Percentiles rank a stretch among this genome's conserved stretches.
Evolutionary conservation across 2,888 invertebrate species (phyloP).

Genomic region (Aporophyla nigra): DNA sequence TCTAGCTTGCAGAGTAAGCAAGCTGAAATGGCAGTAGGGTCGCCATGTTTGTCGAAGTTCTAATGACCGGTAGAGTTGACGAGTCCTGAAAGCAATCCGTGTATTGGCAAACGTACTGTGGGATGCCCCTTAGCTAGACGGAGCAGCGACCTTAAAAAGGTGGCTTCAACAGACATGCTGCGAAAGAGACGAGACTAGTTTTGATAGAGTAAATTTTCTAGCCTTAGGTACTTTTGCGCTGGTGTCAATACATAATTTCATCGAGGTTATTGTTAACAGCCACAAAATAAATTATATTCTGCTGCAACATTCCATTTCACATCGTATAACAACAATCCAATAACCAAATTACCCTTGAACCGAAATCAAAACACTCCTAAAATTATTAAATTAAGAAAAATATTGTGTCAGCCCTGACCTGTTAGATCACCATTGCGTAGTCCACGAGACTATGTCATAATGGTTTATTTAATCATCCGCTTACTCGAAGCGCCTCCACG

Average conservation of each 20-base stretch:
- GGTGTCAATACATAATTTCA: background rate
- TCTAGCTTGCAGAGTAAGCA: too few relatives aligned
- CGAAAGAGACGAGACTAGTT: background rate
- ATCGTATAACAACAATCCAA: conserved; percentile 27
- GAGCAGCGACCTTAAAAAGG: too few relatives aligned
- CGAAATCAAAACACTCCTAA: conserved; percentile 39
- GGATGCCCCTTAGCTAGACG: too few relatives aligned
- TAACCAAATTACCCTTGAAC: conserved; percentile 35
- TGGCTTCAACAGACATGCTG: too few relatives aligned
- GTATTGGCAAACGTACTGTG: too few relatives aligned
- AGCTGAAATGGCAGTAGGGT: too few relatives aligned
- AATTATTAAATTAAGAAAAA: conserved; percentile 44
- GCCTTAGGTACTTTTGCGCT: background rate
- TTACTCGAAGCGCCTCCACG: conserved; percentile 61
- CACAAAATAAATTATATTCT: background rate
- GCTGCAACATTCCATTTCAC: conserved; percentile 1
- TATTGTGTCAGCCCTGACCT: conserved; percentile 71
- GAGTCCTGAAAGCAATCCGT: too few relatives aligned
- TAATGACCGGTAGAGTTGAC: too few relatives aligned
- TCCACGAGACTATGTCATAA: conserved; percentile 63
- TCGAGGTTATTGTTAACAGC: background rate
- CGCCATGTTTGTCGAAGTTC: too few relatives aligned
- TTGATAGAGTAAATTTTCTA: background rate
- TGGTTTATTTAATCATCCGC: conserved; percentile 69
- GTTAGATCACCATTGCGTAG: conserved; percentile 55